Percentiles rank a stretch among this genome's conserved stretches.
Conservation (phyloP, 2,113 vertebrate genomes). For the Caracal caracal region DNA sequence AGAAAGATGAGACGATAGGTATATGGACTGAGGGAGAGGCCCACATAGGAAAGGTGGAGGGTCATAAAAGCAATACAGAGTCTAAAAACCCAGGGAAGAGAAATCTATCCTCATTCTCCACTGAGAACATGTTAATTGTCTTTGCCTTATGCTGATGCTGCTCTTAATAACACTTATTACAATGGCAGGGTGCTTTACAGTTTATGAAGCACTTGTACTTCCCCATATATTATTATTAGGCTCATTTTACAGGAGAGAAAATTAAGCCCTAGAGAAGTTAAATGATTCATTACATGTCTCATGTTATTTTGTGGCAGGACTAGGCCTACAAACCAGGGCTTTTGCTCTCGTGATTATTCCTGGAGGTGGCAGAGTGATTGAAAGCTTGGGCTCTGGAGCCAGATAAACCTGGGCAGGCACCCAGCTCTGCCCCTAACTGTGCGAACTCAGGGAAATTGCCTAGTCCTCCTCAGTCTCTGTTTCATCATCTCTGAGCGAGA, state of each 20-base stretch:
- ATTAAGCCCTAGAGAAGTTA: slow-evolving; percentile 59
- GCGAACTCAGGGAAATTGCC: background rate
- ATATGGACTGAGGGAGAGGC: background rate
- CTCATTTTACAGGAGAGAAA: slow-evolving; percentile 54
- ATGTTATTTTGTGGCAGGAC: slow-evolving; percentile 17
- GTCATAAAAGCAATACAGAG: background rate
- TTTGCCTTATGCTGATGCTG: background rate
- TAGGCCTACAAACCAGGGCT: background rate
- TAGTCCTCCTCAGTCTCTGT: background rate
- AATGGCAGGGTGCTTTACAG: background rate
- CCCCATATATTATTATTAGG: slow-evolving; percentile 33
- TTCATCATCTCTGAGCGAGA: background rate
- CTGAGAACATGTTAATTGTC: background rate
- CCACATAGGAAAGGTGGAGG: background rate
- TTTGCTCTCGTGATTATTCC: slow-evolving; percentile 30
- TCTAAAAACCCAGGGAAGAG: background rate
- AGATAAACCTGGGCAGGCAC: background rate
- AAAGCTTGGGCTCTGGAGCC: slow-evolving; percentile 3
- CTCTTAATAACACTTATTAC: background rate
- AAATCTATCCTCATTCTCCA: background rate
- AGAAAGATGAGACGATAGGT: background rate
- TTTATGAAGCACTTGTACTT: slow-evolving; percentile 43
- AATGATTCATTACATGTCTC: slow-evolving; percentile 22
- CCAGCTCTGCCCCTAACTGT: background rate
- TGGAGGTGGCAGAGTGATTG: background rate